Percentiles rank a stretch among this genome's conserved stretches.
Evolutionary conservation across 2,113 vertebrate genomes (phyloP).

Genomic region (Cyrtonyx montezumae): DNA sequence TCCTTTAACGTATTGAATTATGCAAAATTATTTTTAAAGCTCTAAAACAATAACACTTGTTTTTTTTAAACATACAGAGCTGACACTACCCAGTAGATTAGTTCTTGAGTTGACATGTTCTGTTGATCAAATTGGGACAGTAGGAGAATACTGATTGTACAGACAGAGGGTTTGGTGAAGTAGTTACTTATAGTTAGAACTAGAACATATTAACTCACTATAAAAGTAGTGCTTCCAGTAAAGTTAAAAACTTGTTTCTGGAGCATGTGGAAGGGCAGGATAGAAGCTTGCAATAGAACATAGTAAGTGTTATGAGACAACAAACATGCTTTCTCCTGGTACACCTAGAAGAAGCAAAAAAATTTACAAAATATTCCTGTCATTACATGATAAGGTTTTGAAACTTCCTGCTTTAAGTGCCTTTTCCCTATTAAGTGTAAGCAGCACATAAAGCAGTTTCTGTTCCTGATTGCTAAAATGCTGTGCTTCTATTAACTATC

Average conservation of each 20-base stretch:
- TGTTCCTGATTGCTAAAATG: neutral
- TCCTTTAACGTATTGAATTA: neutral
- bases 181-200: neutral
- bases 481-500: neutral
- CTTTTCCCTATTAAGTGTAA: neutral
- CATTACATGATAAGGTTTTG: neutral
- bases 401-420: neutral
- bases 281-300: neutral
- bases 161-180: neutral
- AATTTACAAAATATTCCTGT: neutral
- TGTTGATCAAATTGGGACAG: neutral
- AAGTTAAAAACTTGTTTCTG: neutral
- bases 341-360: neutral
- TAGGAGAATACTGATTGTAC: neutral
- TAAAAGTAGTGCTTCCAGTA: neutral
- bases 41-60: neutral
- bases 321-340: neutral
- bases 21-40: neutral
- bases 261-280: neutral
- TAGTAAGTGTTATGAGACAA: neutral
- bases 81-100: accelerated
- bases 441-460: neutral
- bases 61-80: neutral
- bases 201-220: neutral
- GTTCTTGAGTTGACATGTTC: neutral